These are phyloP conservation scores for Diadegma fenestrale DNA, from an alignment of 2,888 invertebrate species.

Conservation along the genomic window DNA sequence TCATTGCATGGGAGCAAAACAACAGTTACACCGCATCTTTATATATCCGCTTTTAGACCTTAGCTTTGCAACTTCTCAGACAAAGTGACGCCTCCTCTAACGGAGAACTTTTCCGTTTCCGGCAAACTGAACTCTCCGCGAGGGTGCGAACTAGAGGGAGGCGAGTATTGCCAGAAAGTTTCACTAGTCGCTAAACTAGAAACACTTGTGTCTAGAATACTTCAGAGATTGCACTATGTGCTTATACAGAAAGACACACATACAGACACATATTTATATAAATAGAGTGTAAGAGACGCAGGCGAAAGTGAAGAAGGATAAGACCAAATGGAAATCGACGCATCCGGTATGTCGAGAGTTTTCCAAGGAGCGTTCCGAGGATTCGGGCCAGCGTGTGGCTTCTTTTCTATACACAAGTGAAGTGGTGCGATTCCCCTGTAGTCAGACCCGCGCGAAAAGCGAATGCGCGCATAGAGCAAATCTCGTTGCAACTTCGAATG, in stretches of 20 bases:
- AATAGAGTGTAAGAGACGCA: not conserved
- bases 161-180: conserved; percentile 70
- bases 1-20: conserved; percentile 24
- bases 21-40: conserved; percentile 17
- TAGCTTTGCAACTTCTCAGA: conserved; percentile 47
- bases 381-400: conserved; percentile 52
- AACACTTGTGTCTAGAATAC: conserved; percentile 48
- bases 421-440: conserved; percentile 45
- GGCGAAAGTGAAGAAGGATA: conserved; percentile 67
- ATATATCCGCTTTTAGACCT: conserved; percentile 48
- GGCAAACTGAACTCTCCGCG: conserved; percentile 80
- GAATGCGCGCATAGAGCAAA: conserved; percentile 57
- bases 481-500: conserved; percentile 60
- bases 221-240: conserved; percentile 11
- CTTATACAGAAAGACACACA: conserved; percentile 7
- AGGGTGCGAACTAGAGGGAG: conserved; percentile 65
- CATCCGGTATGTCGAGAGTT: conserved; percentile 64
- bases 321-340: conserved; percentile 76
- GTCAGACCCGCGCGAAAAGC: conserved; percentile 25
- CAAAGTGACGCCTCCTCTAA: conserved; percentile 67
- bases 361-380: conserved; percentile 51
- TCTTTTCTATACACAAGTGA: conserved; percentile 40
- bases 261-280: not conserved
- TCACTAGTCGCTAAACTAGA: conserved; percentile 46
- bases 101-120: conserved; percentile 75